Conservation (phyloP, 1,140 invertebrate species). For the Conopomorpha cramerella region DNA sequence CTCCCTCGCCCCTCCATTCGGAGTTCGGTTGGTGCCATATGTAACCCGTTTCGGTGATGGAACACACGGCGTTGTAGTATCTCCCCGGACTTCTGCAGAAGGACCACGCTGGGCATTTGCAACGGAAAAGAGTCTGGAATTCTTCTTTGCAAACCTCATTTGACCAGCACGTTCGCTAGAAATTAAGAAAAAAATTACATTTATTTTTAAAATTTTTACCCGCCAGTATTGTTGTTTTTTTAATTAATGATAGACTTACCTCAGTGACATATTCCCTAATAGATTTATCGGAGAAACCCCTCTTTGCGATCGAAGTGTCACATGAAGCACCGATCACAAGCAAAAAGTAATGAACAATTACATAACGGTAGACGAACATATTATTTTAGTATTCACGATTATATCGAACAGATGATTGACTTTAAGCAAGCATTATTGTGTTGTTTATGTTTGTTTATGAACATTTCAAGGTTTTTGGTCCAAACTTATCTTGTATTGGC, state of each 20-base stretch:
- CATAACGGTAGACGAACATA: too few species aligned
- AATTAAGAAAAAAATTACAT: too few species aligned
- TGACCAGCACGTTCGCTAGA: slow-evolving; percentile 88
- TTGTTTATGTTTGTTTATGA: too few species aligned
- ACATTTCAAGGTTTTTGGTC: too few species aligned
- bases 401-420: too few species aligned
- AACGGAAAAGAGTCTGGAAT: slow-evolving; percentile 83
- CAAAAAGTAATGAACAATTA: too few species aligned
- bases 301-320: slow-evolving; percentile 60
- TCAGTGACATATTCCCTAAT: slow-evolving; percentile 80
- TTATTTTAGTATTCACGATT: too few species aligned
- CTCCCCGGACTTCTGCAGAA: slow-evolving; percentile 85
- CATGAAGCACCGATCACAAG: too few species aligned
- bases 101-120: slow-evolving; percentile 84
- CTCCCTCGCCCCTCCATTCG: slow-evolving; percentile 50
- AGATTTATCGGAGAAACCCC: slow-evolving; percentile 78
- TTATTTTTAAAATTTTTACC: too few species aligned
- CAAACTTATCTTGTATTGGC: too few species aligned
- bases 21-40: slow-evolving; percentile 81
- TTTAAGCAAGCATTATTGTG: too few species aligned
- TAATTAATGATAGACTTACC: slow-evolving; percentile 54
- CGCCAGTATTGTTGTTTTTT: too few species aligned
- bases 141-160: slow-evolving; percentile 92
- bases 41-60: slow-evolving; percentile 88
- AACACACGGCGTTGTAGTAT: slow-evolving; percentile 89